Base-by-base conservation (phyloP, 2,797 vertebrate species). In the Glyptemys insculpta region DNA sequence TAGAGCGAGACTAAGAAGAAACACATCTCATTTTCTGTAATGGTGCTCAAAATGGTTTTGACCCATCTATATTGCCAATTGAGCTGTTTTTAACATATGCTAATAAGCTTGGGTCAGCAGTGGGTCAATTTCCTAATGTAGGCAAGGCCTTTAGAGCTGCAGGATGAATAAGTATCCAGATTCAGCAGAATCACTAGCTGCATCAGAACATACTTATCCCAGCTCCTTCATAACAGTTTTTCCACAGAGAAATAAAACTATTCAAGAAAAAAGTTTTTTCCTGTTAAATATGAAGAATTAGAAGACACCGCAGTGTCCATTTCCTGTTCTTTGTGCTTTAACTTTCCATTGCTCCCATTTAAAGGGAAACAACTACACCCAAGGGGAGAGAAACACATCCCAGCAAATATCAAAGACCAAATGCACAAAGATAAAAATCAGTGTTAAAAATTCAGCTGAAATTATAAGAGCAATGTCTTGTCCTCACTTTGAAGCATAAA, bases 161-260 rank as follows among this genome's bases (percentile, higher is more conserved):
- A 79, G 93, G 37, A 85, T 86, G 95, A 97, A 94, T 93, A 95
- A 97, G 87, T 88, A 95, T 34, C 95, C 93, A 92, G 94, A 96
- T 92, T 96, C 97, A 96, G 94, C 85, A 93, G 65, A 89, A 93
- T 85, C 85, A 76, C 44, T 83, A 89, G 49, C 83, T 82, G 93
- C 72, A 92, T 57, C 94, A 94, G 23, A 37, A 85, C 89, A 90
- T 1, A 53, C 29, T 87, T 68, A 68, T 68, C 91, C 74, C 92
- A 53, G 90, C 78, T 89, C 86, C 93, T 88, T 76, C 62, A 52
- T 62, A 87, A 92, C 44, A 57, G 50, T 29, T 74, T 81, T 89
- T 37, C 76, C 81, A 72, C 34, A 74, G 37, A 54, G 79, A 91
- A 85, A 91, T 3, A 59, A 92, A 54, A 94, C 59, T 5, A 25